Base-by-base conservation (phyloP, 2,113 vertebrate species). In the Nothoprocta perdicaria region DNA sequence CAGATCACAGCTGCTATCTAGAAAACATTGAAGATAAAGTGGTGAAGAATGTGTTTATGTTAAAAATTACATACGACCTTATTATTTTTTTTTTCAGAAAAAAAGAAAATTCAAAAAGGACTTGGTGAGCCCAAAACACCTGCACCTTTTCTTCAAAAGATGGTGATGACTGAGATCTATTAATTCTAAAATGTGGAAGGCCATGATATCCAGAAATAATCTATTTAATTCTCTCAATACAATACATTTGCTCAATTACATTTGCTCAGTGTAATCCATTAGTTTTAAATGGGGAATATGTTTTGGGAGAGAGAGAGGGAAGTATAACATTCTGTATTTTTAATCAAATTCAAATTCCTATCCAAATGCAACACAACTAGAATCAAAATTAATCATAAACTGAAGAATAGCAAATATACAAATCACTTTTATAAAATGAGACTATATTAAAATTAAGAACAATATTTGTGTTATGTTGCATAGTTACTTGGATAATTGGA, bases 241-340 rank as follows among this genome's bases (percentile, higher is more conserved):
- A 50, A 1, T 5, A 2, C 6, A 22, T 65, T 75, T 86, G 45
- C 48, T 80, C 71, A 27, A 12, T 33, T 5, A 2, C 6, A 22
- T 65, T 75, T 86, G 45, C 48, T 80, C 67, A 27, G 10, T 33
- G 18, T 71, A 7, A 10, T 72, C 38, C 4, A 29, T 6, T 65
- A 38, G 22, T 63, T 80, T 84, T 55, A 57, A 61, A 58, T 23
- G 17, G 65, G 11, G 50, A 40, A n/a, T 77, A 66, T 3, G 1
- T 14, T 79, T 62, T 11, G 1, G 1, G 8, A 23, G 5, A 1
- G n/a, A 63, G 23, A n/a, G 10, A 4, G 53, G 27, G 16, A 55
- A 55, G 2, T 13, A 29, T 21, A 24, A 50, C 13, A 3, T 9
- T 86, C 46, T 52, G 6, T 50, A 55, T 55, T 77, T 83, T 68